Base-by-base conservation (phyloP, 2,888 invertebrate genomes). In the Lepidochrysops patricia region DNA sequence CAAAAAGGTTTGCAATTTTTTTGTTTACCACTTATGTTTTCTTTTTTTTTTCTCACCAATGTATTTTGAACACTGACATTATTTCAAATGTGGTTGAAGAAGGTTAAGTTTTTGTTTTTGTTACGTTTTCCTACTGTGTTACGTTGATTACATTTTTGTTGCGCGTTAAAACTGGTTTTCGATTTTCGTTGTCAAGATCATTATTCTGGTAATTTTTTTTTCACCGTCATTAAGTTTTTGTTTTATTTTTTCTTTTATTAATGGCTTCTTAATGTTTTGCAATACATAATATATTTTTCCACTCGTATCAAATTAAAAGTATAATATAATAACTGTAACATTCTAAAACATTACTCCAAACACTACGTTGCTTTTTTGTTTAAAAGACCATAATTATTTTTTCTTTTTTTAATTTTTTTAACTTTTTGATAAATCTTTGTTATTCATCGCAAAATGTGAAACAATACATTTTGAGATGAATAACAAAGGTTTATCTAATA, bases 61-160 rank as follows among this genome's bases (percentile, higher is more conserved):
- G 9, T 37, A 29, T 29, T 19, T 23, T 23, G 43, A 9, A 43
- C 43, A 23, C 4, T 23, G 19, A 3, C 19, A 4, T 43, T 15
- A 23, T 43, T 43, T 43, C 43, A 23, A 19, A 19, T 9, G 23
- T 4, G 19, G 4, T 43, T 23, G 23, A 12, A 19, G 4, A 43
- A 43, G 43, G 43, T 43, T 43, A 43, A 23, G 43, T 43, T 43
- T 43, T 43, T 43, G 43, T 43, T 43, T 43, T 43, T 43, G 43
- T 43, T 43, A 4, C n/a, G n/a, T n/a, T 43, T 12, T 6, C 43
- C 43, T 19, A 19, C 19, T 19, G 6, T 43, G 43, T 43, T 43
- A 19, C 9, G 43, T 43, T n/a, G n/a, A n/a, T n/a, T 23, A 43
- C 43, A 23, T 43, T 43, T 43, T 23, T 23, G 43, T 43, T 43